Conservation (phyloP, 2,797 vertebrate genomes). For the Bryconaethiops microstoma region DNA sequence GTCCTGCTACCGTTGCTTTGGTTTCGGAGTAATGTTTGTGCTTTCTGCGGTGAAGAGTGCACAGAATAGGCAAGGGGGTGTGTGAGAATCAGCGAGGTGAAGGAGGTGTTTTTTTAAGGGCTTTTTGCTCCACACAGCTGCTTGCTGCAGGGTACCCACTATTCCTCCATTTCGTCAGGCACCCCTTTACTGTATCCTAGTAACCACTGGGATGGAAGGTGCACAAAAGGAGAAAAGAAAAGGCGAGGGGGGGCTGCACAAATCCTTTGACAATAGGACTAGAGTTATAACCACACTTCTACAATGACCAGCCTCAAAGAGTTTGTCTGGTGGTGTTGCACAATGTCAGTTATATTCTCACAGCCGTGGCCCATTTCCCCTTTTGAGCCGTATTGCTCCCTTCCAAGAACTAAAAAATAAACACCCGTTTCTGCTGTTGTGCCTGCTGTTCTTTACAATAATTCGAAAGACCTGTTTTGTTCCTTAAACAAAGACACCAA, state of each 20-base stretch:
- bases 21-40: constrained; percentile 36
- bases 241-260: constrained; percentile 41
- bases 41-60: constrained; percentile 6
- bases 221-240: constrained; percentile 44
- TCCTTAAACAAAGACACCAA: not conserved
- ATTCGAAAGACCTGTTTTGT: constrained; percentile 1
- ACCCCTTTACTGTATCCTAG: constrained; percentile 55
- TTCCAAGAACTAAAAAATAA: not conserved
- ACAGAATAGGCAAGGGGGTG: not conserved
- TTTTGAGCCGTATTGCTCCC: constrained; percentile 1
- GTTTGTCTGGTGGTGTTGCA: constrained; percentile 28
- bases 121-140: constrained; percentile 59
- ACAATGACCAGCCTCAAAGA: constrained; percentile 17
- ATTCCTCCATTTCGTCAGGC: constrained; percentile 54
- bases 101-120: constrained; percentile 20
- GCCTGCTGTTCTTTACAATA: not conserved
- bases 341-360: constrained; percentile 26
- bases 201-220: constrained; percentile 61
- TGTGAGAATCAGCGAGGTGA: not conserved
- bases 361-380: constrained; percentile 1
- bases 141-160: constrained; percentile 57
- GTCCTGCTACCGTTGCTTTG: constrained; percentile 60
- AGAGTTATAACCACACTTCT: constrained; percentile 18
- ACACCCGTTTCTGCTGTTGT: not conserved
- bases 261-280: constrained; percentile 42